Conservation (phyloP, 37 sponge, comb jelly and placozoan genomes). For the Spongilla lacustris region DNA sequence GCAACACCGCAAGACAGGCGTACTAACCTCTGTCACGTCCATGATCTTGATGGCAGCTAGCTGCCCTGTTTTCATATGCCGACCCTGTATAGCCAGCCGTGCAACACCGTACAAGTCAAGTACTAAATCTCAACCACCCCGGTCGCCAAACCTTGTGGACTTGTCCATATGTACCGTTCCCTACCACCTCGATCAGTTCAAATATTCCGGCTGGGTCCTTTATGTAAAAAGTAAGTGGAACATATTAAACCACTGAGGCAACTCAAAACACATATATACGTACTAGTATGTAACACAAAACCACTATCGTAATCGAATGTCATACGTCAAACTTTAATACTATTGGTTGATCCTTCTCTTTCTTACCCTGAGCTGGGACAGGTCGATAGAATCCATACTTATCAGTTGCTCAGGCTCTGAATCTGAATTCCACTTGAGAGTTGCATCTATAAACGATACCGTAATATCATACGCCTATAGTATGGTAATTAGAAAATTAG, state of each 20-base stretch:
- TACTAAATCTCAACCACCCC: background rate
- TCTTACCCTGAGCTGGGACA: constrained; percentile 60
- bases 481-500: background rate
- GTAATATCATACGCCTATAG: background rate
- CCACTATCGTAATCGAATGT: background rate
- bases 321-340: background rate
- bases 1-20: background rate
- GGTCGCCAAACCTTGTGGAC: constrained; percentile 81
- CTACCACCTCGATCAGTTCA: constrained; percentile 93
- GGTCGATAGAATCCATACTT: constrained; percentile 58
- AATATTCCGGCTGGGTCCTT: constrained; percentile 92
- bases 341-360: background rate
- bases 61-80: constrained; percentile 86
- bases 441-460: background rate
- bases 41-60: constrained; percentile 97
- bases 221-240: background rate
- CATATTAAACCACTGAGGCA: background rate
- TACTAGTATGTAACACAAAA: background rate
- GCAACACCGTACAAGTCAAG: background rate
- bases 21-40: constrained; percentile 93
- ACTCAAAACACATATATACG: background rate
- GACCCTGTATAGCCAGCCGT: constrained; percentile 29
- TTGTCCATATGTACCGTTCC: constrained; percentile 97
- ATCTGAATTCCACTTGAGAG: background rate
- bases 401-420: background rate